These are phyloP conservation scores for Rhinopomastus cyanomelas DNA, from an alignment of 2,113 vertebrate species.

Conservation along the genomic window DNA sequence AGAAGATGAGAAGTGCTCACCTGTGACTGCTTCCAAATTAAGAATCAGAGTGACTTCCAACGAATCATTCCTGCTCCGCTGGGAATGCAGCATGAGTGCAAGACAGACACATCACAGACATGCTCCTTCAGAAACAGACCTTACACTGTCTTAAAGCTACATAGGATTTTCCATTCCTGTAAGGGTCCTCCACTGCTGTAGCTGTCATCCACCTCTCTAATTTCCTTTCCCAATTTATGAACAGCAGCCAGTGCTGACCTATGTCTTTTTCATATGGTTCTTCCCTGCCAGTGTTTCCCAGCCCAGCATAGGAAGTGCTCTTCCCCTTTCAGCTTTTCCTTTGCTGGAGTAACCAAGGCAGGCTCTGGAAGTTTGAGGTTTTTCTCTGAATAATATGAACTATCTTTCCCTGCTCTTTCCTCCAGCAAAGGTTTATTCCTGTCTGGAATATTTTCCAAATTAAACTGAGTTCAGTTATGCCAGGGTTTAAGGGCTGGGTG, in stretches of 20 bases:
- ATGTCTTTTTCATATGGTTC: neutral
- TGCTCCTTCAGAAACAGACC: neutral
- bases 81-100: neutral
- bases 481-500: neutral
- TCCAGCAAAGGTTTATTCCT: neutral
- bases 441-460: neutral
- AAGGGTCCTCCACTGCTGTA: neutral
- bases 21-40: conserved; percentile 4
- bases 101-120: neutral
- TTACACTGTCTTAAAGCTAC: neutral
- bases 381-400: neutral
- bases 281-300: neutral
- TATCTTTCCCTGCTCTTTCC: neutral
- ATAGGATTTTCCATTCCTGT: neutral
- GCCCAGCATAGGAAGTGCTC: neutral
- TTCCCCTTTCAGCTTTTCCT: neutral
- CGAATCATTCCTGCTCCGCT: neutral
- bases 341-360: neutral
- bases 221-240: conserved; percentile 28
- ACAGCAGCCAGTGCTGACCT: neutral
- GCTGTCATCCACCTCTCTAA: neutral
- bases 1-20: neutral
- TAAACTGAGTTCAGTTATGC: neutral
- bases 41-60: neutral
- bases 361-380: neutral